Conservation (phyloP, 2,888 invertebrate species). For the Pristionchus exspectatus region DNA sequence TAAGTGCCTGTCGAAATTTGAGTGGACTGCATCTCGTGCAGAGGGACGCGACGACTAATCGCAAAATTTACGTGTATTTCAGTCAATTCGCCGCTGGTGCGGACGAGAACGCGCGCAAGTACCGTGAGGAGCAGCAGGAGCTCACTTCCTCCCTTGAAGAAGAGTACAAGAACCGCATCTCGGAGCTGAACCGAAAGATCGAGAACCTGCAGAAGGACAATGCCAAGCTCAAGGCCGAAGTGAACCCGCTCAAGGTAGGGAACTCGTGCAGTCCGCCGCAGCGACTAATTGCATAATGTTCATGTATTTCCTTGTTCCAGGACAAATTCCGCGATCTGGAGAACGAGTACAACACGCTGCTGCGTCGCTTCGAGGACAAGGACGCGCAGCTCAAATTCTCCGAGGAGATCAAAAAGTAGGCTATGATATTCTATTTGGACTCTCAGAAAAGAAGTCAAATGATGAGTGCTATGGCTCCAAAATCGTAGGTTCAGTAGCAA, state of each 20-base stretch:
- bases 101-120: conserved; percentile 73
- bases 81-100: conserved; percentile 72
- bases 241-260: conserved; percentile 68
- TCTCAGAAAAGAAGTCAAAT: conserved; percentile 2
- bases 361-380: conserved; percentile 74
- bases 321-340: conserved; percentile 74
- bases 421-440: background rate
- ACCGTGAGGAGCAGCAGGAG: conserved; percentile 76
- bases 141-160: conserved; percentile 72
- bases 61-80: conserved; percentile 30
- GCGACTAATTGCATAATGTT: background rate
- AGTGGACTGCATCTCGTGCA: background rate
- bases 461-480: too few species aligned
- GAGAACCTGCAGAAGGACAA: conserved; percentile 75
- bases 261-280: background rate
- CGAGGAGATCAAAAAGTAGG: conserved; percentile 62
- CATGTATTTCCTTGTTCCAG: background rate
- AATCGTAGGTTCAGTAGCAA: background rate
- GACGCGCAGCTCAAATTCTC: conserved; percentile 65
- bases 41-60: background rate
- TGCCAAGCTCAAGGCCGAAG: conserved; percentile 71
- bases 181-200: conserved; percentile 75
- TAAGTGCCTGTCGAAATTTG: conserved; percentile 55
- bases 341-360: conserved; percentile 71
- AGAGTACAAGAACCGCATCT: conserved; percentile 76